These are phyloP conservation scores for Himalopsyche anomala DNA, from an alignment of 2,888 invertebrate genomes.

Conservation along the genomic window DNA sequence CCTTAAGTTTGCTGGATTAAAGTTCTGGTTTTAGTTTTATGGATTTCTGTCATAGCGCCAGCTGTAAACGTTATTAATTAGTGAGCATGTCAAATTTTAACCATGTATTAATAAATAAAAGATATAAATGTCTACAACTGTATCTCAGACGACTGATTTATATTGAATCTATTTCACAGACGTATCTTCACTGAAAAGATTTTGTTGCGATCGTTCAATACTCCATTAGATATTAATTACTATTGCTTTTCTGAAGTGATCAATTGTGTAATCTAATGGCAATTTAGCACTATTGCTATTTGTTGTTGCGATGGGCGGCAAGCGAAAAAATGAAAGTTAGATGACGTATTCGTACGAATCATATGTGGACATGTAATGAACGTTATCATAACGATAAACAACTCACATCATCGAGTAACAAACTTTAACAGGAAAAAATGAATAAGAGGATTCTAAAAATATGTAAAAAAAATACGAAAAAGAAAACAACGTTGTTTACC, in stretches of 20 bases:
- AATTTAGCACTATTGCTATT: neutral
- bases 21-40: no score
- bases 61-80: no score
- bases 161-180: neutral
- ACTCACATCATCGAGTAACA: neutral
- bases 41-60: no score
- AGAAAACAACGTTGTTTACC: no score
- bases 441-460: neutral
- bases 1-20: no score
- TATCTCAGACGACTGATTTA: neutral
- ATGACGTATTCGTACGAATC: conserved; percentile 23
- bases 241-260: conserved; percentile 16
- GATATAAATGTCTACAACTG: neutral
- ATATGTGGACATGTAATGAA: neutral
- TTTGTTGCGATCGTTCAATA: neutral
- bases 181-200: neutral
- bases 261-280: conserved; percentile 9
- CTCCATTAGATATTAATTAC: neutral
- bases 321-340: conserved; percentile 31
- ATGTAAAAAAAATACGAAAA: no score
- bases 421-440: neutral
- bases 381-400: conserved; percentile 2
- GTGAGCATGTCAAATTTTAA: neutral
- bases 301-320: neutral
- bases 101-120: neutral